Percentiles rank a stretch among this genome's conserved stretches.
phyloP scores from a whole-genome alignment of 1,140 invertebrate genomes.

The Lerema accius region DNA sequence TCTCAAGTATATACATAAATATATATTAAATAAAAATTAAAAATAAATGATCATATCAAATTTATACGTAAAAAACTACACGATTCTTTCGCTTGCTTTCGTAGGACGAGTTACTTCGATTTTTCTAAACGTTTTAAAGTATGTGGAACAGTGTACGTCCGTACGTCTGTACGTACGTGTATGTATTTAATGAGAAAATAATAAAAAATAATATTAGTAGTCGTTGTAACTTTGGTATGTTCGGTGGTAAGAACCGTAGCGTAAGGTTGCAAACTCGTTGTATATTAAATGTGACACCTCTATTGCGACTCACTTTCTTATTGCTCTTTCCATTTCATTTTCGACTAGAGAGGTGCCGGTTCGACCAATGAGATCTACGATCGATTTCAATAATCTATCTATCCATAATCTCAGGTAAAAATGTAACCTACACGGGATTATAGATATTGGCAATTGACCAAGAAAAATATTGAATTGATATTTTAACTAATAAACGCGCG shows the following conservation, averaged over 20 bases:
- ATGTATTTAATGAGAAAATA: constrained; percentile 35
- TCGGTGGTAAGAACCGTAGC: constrained; percentile 62
- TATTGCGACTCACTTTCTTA: constrained; percentile 1
- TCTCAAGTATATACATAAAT: constrained; percentile 45
- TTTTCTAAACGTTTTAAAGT: constrained; percentile 58
- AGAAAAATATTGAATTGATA: background rate
- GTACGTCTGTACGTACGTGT: constrained; percentile 66
- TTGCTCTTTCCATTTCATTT: background rate
- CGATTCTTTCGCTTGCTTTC: constrained; percentile 68
- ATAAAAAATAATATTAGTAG: constrained; percentile 54
- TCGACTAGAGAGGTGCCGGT: constrained; percentile 7
- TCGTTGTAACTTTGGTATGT: constrained; percentile 69
- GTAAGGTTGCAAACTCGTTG: constrained; percentile 65
- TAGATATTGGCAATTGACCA: too few species aligned
- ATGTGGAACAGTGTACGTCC: constrained; percentile 40
- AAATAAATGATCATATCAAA: constrained; percentile 75
- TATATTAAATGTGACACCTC: constrained; percentile 38
- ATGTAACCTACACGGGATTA: too few species aligned
- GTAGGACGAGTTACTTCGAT: constrained; percentile 50
- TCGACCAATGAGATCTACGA: constrained; percentile 2
- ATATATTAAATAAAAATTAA: constrained; percentile 11
- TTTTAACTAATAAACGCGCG: constrained; percentile 2
- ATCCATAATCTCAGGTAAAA: too few species aligned
- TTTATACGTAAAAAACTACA: constrained; percentile 71
- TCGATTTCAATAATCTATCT: too few species aligned